These are phyloP conservation scores for Polypterus senegalus DNA, from an alignment of 2,113 vertebrate species.

Conservation along the genomic window DNA sequence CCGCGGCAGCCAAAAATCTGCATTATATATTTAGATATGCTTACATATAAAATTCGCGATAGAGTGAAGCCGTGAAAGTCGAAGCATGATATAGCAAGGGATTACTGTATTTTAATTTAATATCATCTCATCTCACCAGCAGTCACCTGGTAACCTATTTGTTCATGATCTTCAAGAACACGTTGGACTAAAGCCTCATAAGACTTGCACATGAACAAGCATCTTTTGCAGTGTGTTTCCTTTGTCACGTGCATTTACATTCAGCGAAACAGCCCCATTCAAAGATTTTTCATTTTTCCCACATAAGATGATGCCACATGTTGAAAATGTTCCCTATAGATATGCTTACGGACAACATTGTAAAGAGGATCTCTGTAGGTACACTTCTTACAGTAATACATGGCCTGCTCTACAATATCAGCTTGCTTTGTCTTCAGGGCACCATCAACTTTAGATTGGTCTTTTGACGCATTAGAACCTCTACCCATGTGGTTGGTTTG, in stretches of 20 bases:
- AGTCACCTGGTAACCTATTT: too few relatives aligned
- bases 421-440: constrained; percentile 73
- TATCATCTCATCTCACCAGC: too few relatives aligned
- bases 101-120: too few relatives aligned
- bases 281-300: constrained; percentile 83
- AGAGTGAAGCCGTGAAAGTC: too few relatives aligned
- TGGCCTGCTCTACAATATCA: constrained; percentile 90
- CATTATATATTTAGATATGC: too few relatives aligned
- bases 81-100: too few relatives aligned
- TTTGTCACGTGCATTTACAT: constrained; percentile 59
- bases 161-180: too few relatives aligned
- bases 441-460: constrained; percentile 65
- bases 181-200: constrained; percentile 59
- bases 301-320: constrained; percentile 90
- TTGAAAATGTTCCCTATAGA: constrained; percentile 98
- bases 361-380: constrained; percentile 97
- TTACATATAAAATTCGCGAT: too few relatives aligned
- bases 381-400: constrained; percentile 99
- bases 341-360: constrained; percentile 96
- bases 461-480: constrained; percentile 72
- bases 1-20: too few relatives aligned
- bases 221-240: constrained; percentile 88
- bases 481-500: constrained; percentile 63
- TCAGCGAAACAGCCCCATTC: constrained; percentile 61
- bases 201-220: constrained; percentile 90